Base-by-base conservation (phyloP, 1,140 invertebrate species). In the Amphibalanus amphitrite region DNA sequence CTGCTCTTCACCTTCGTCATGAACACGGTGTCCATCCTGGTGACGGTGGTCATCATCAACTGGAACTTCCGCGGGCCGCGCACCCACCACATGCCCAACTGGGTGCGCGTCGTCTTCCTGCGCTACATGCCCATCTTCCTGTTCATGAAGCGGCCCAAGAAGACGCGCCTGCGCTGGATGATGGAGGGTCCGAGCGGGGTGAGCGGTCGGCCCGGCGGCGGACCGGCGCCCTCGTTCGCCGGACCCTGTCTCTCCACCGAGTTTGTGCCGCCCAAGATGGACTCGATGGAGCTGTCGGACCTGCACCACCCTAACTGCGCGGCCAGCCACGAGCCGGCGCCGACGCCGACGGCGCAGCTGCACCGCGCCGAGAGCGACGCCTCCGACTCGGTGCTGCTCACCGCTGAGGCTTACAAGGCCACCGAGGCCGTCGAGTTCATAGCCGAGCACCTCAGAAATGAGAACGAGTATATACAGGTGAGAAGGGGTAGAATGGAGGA, bases 1-100 rank as follows among this genome's bases (percentile, higher is more conserved):
- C 85, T 99, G 69, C 85, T 99, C 3, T 98, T 99, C 81, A 99
- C 97, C 38, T 99, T 99, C 82, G 96, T 99, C 73, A 98, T 99
- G 93, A 99, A 99, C 81, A 98, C 97, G 29, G 91, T 99, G 75
- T 97, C 95, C 84, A 98, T 99, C 82, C 83, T 99, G 71, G 92
- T 98, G 8, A 99, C 97, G 0, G 96, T 99, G 29, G 89, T 99
- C 77, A 98, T 99, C 76, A 98, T 99, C 78, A 99, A 99, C 80
- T 95, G 94, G 89, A 98, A 99, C 79, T 99, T 98, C 83, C 85
- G 76, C 78, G 95, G 95, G 26, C 96, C 96, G 1, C 82, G 86
- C 40, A 90, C 88, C 17, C 87, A 90, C 77, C 80, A 90, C 77
- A 97, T 97, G 94, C 94, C 95, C 10, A 88, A 91, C 76, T 93